Evolutionary conservation across 2,113 vertebrate species (phyloP).

Genomic region (Probosciger aterrimus): DNA sequence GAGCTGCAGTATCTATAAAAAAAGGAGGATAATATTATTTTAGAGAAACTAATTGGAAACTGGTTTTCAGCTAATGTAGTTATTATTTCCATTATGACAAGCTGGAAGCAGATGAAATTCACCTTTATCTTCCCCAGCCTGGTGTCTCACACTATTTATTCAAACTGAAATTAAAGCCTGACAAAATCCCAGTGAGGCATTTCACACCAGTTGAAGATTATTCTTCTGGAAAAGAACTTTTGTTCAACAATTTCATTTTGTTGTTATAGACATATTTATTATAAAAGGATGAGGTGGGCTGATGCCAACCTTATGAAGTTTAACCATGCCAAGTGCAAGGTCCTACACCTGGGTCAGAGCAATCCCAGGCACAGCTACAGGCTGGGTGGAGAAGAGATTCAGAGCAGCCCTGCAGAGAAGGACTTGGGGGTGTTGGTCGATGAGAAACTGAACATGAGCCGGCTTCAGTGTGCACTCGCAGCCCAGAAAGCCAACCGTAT

Average conservation of each 20-base stretch:
- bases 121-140: conserved; percentile 79
- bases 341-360: too few relatives aligned
- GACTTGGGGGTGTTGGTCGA: too few relatives aligned
- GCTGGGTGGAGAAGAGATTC: too few relatives aligned
- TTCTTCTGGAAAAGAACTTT: conserved; percentile 74
- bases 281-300: conserved; percentile 29
- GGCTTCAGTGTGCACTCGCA: too few relatives aligned
- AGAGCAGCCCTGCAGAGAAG: too few relatives aligned
- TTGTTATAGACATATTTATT: conserved; percentile 66
- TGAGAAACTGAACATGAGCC: too few relatives aligned
- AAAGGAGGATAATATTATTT: conserved; percentile 75
- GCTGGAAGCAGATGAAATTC: conserved; percentile 77
- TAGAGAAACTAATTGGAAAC: conserved; percentile 83
- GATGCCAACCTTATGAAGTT: too few relatives aligned
- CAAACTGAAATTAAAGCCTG: conserved; percentile 82
- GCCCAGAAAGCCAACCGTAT: too few relatives aligned
- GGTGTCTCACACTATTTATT: conserved; percentile 78
- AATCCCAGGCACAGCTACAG: too few relatives aligned
- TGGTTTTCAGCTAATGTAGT: conserved; percentile 79
- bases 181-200: conserved; percentile 70
- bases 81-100: conserved; percentile 81
- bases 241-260: conserved; percentile 71
- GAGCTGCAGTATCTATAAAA: conserved; percentile 70
- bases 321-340: too few relatives aligned
- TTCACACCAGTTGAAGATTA: conserved; percentile 74